Base-by-base conservation (phyloP, 1,140 invertebrate species). In the Vanessa atalanta region DNA sequence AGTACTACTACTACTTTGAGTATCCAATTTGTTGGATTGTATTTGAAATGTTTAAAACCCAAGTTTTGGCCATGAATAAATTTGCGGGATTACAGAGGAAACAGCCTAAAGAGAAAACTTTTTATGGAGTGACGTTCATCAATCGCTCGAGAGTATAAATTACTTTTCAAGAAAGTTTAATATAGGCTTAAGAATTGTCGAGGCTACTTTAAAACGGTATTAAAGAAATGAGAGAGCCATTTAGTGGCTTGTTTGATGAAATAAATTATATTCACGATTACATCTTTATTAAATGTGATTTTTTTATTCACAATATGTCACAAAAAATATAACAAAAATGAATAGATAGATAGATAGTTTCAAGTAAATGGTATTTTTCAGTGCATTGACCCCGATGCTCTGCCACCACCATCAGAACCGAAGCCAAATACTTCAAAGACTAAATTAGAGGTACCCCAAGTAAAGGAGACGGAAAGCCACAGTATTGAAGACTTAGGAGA, bases 401-500 rank as follows among this genome's bases (percentile, higher is more conserved):
- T 87, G 8, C 84, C 87, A 23, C 80, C 84, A 2, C 86, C 83
- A 16, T 73, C 79, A 47, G 85, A 90, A 73, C 88, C 88, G 15
- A 88, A 89, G 77, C 84, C 89, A 0, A 89, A 90, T 68, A 88
- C 89, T 14, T 91, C 91, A n/a, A 89, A 89, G 72, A 65, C 78
- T 3, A 90, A 86, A 73, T 81, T 88, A 23, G 83, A 85, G 72
- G 78, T 88, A 37, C 89, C 84, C 23, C 81, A 75, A 50, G 79
- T 83, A 11, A 87, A 82, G 66, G 87, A 88, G 78, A 71, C 80
- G 6, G 87, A 90, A 66, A 88, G 85, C 61, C 89, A 91, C 67
- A 91, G 89, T 72, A 83, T 93, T 2, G 91, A 93, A 85, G 91
- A 93, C 70, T 78, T 93, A 31, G 89, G 89, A 72, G 91, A 93